Evolutionary conservation across 2,888 invertebrate genomes (phyloP).

Genomic region (Platycnemis pennipes): DNA sequence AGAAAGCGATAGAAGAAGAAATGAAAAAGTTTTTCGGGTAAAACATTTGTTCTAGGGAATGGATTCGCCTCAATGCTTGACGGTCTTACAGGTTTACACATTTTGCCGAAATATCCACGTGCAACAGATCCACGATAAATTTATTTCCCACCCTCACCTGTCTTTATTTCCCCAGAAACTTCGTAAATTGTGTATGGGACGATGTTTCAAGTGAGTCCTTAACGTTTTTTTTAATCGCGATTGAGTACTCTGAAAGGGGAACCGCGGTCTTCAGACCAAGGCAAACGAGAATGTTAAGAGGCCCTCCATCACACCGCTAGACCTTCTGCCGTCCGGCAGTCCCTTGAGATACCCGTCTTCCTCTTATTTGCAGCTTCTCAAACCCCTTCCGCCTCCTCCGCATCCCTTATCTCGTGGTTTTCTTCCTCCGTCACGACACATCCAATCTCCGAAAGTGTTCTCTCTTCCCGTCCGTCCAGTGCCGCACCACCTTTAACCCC

Average conservation of each 20-base stretch:
- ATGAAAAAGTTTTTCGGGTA: no score
- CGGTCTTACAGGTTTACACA: no score
- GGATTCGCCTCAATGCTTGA: no score
- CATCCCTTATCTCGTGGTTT: neutral
- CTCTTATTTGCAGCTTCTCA: neutral
- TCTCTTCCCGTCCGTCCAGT: neutral
- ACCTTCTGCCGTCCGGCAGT: neutral
- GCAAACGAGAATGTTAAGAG: neutral
- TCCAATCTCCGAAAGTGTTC: neutral
- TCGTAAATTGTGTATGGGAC: neutral
- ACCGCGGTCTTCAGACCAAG: neutral
- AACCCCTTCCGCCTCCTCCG: neutral
- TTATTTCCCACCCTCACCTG: neutral
- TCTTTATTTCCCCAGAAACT: neutral
- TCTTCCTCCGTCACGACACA: neutral
- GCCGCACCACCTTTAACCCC: conserved; percentile 55
- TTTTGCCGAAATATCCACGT: no score
- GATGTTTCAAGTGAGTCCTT: neutral
- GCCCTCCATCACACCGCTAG: neutral
- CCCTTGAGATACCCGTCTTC: neutral
- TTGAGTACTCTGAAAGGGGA: neutral
- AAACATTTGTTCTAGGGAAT: no score
- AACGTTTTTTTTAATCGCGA: neutral
- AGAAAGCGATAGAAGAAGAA: no score
- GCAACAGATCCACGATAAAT: no score